Evolutionary conservation across 2,113 vertebrate genomes (phyloP).

Genomic region (Corapipo altera): DNA sequence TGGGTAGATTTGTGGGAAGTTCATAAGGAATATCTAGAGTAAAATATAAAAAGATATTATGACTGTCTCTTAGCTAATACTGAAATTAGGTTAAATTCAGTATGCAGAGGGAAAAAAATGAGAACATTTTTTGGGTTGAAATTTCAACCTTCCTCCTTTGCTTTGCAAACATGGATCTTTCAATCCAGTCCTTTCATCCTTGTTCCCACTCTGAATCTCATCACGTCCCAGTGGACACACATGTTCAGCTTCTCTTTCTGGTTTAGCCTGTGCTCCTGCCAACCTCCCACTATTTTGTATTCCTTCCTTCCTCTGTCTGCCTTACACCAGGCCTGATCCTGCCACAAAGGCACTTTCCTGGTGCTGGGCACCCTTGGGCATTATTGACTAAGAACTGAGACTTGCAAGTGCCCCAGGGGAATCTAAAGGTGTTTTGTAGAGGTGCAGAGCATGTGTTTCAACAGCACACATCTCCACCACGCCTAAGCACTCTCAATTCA

Average conservation of each 20-base stretch:
- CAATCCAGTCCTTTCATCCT: not conserved
- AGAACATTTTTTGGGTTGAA: not conserved
- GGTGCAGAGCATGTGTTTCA: not conserved
- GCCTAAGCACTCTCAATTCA: not conserved
- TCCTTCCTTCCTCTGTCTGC: not conserved
- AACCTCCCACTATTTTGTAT: not conserved
- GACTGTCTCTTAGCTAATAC: not conserved
- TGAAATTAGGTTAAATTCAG: not conserved
- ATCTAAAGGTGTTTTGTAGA: rapidly evolving
- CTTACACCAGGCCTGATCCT: not conserved
- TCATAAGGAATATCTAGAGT: not conserved
- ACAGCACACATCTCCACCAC: not conserved
- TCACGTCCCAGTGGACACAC: not conserved
- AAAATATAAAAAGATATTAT: not conserved
- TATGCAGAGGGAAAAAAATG: rapidly evolving
- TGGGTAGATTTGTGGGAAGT: not conserved
- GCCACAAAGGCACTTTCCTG: not conserved
- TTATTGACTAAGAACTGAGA: not conserved
- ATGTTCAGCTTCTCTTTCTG: slow-evolving; percentile 6
- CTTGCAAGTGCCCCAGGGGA: not conserved
- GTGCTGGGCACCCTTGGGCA: not conserved
- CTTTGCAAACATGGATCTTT: not conserved
- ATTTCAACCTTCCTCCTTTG: not conserved
- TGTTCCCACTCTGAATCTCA: not conserved
- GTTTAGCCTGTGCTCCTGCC: slow-evolving; percentile 28